These are phyloP conservation scores for Philopedon plagiatum DNA, from an alignment of 2,888 invertebrate species.

Conservation along the genomic window DNA sequence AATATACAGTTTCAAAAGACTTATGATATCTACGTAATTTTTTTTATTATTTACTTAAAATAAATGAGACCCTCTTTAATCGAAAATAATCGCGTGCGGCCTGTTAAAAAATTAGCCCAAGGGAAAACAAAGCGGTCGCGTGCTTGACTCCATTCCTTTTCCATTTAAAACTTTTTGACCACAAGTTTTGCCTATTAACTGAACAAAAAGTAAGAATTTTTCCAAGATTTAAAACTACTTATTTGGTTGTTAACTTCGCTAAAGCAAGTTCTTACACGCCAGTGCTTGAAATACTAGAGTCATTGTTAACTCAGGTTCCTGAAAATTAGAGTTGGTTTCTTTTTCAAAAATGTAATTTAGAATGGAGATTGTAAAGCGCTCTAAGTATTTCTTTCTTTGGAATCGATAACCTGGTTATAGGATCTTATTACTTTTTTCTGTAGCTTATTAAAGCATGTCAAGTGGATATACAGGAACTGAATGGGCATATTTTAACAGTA, in stretches of 20 bases:
- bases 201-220: slow-evolving; percentile 17
- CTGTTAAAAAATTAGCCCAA: slow-evolving; percentile 14
- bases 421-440: not conserved
- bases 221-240: slow-evolving; percentile 17
- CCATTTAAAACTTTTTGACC: slow-evolving; percentile 28
- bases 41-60: slow-evolving; percentile 1
- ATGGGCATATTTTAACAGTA: no score
- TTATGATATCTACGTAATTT: not conserved
- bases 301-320: not conserved
- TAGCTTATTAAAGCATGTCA: not conserved
- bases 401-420: not conserved
- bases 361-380: not conserved
- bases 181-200: slow-evolving; percentile 25
- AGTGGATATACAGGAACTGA: no score
- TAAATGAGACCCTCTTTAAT: not conserved
- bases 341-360: not conserved
- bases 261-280: slow-evolving; percentile 11
- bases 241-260: slow-evolving; percentile 20
- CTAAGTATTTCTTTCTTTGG: not conserved
- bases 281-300: slow-evolving; percentile 10
- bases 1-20: no score
- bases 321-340: not conserved
- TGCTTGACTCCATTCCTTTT: slow-evolving; percentile 10
- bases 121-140: slow-evolving; percentile 25
- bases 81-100: slow-evolving; percentile 7